Evolutionary conservation across 2,113 vertebrate species (phyloP).

Genomic region (Nycticorax nycticorax): DNA sequence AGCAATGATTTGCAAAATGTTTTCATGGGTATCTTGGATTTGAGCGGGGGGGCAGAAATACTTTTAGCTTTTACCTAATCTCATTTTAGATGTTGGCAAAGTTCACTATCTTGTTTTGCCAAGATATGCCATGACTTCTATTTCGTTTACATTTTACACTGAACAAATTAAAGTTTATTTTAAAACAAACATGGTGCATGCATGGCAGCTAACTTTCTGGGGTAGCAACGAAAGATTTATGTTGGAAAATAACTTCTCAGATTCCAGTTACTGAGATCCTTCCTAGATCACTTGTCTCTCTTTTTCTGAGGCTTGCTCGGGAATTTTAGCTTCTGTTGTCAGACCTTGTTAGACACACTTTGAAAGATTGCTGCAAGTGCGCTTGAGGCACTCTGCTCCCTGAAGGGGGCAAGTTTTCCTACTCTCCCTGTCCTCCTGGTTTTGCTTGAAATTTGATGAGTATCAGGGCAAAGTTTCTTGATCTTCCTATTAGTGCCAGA

Average conservation of each 20-base stretch:
- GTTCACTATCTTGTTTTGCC: neutral
- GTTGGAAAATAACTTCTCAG: neutral
- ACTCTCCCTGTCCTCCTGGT: neutral
- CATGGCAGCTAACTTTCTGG: neutral
- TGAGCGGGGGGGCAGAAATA: fast-evolving
- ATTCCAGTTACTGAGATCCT: neutral
- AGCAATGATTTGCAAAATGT: neutral
- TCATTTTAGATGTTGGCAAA: neutral
- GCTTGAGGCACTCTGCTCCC: neutral
- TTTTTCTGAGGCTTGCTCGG: neutral
- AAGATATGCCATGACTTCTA: neutral
- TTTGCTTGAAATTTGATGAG: neutral
- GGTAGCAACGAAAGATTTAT: neutral
- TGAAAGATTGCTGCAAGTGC: neutral
- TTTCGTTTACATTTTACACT: neutral
- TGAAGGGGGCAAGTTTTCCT: neutral
- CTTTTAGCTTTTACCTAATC: neutral
- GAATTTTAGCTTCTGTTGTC: neutral
- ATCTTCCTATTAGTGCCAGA: neutral
- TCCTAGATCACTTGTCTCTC: neutral
- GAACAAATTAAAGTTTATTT: neutral
- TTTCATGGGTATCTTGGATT: neutral
- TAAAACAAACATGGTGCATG: neutral
- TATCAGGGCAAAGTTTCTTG: neutral
- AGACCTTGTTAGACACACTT: neutral